Percentiles rank a stretch among this genome's conserved stretches.
phyloP scores from a whole-genome alignment of 2,888 invertebrate genomes.

The Unio pictorum region DNA sequence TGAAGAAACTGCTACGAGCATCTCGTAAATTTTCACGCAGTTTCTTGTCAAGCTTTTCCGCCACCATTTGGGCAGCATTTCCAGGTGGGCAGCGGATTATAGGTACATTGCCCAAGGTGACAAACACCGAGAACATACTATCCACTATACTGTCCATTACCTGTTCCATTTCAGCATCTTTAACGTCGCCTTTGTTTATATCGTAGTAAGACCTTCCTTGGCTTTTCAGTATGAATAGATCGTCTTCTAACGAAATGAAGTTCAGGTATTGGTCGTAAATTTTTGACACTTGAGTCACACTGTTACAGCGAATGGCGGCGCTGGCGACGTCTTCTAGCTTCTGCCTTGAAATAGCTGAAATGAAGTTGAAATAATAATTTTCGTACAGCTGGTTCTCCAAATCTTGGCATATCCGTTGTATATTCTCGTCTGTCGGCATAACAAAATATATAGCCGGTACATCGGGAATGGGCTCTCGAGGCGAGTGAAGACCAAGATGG shows the following conservation, averaged over 20 bases:
- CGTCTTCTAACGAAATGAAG: constrained; percentile 98
- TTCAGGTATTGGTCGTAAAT: constrained; percentile 98
- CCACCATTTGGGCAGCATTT: constrained; percentile 99
- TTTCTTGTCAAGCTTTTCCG: constrained; percentile 96
- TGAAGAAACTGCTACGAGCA: constrained; percentile 95
- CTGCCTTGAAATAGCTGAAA: constrained; percentile 92
- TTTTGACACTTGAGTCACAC: constrained; percentile 93
- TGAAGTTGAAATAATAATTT: constrained; percentile 91
- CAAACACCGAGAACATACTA: constrained; percentile 97
- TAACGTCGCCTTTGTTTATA: constrained; percentile 93
- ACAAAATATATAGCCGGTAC: constrained; percentile 99
- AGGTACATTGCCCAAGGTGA: constrained; percentile 94
- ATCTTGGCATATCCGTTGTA: constrained; percentile 90
- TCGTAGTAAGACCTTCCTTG: constrained; percentile 96
- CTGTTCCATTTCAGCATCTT: constrained; percentile 94
- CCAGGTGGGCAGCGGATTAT: constrained; percentile 93
- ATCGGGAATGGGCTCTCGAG: constrained; percentile 87
- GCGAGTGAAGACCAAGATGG: constrained; percentile 84
- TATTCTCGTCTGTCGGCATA: constrained; percentile 94
- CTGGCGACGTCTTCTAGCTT: constrained; percentile 96
- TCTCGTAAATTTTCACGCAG: constrained; percentile 96
- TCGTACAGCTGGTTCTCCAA: constrained; percentile 88
- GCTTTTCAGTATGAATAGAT: constrained; percentile 94
- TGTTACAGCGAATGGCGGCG: constrained; percentile 90
- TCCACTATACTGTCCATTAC: constrained; percentile 96